Base-by-base conservation (phyloP, 1,140 invertebrate species). In the Psix sp. region DNA sequence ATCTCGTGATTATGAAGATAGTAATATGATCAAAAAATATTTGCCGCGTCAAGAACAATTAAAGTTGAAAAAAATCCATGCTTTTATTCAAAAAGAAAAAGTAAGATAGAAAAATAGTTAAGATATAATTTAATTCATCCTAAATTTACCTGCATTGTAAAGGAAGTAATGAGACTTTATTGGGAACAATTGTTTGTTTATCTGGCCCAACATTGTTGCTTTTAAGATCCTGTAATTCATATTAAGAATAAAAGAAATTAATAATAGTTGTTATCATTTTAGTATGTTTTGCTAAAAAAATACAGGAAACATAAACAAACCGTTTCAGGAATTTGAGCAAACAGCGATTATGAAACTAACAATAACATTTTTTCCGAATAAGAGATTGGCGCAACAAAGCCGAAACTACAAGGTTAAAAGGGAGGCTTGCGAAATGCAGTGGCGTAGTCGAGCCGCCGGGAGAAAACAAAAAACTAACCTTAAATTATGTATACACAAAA, bases 141-240 rank as follows among this genome's bases (percentile, higher is more conserved):
- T n/a, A 15, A 59, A 85, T 84, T 89, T 87, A 96, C 95, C 95
- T 79, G 93, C 94, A 90, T 95, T 95, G 73, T 92, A 95, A 11
- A 96, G 86, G 83, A 97, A 96, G 84, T 93, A 97, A 86, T 95
- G 95, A 1, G 91, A 92, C 82, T 97, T 97, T 79, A 96, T 92
- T 31, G 95, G 94, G 75, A 95, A 78, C 29, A 96, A 85, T 29
- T 92, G 90, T 79, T 90, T 92, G 80, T 96, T 92, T 20, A 96
- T 82, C 66, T 87, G 87, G 29, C 83, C 76, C 33, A 86, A 77
- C 78, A 85, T 87, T 45, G 68, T 86, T 75, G 3, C 4, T 2
- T 14, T 20, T 54, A 7, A 15, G 11, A 45, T 17, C 15, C 26
- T 31, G 17, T 5, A 62, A 45, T 2, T 57, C 9, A 38, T 7